Evolutionary conservation across 2,113 vertebrate genomes (phyloP).

Genomic region (Corythornis cristatus): DNA sequence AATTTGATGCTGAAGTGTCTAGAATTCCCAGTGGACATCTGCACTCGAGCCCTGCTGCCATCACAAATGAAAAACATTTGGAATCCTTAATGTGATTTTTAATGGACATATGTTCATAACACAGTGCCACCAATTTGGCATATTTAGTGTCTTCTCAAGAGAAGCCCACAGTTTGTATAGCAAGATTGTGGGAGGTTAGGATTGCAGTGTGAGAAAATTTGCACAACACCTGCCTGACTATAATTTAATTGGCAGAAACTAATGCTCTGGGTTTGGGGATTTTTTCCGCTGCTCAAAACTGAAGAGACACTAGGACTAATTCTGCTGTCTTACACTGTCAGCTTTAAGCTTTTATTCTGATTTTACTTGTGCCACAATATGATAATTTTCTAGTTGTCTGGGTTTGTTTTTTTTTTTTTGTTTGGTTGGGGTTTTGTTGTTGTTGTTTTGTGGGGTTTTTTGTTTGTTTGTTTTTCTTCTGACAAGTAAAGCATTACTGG

Average conservation of each 20-base stretch:
- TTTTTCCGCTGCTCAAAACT: not conserved
- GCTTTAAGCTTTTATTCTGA: not conserved
- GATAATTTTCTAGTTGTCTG: not conserved
- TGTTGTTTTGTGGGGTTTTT: too few species aligned
- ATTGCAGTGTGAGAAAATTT: conserved; percentile 67
- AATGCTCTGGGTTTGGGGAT: conserved; percentile 28
- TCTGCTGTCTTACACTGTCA: not conserved
- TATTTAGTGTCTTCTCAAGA: conserved; percentile 69
- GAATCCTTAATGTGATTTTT: conserved; percentile 67
- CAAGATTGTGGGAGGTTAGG: conserved; percentile 71
- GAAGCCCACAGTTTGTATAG: conserved; percentile 71
- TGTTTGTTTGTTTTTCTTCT: not conserved
- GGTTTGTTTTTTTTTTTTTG: too few species aligned
- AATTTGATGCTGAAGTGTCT: conserved; percentile 49
- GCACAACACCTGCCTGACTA: conserved; percentile 67
- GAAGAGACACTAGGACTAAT: not conserved
- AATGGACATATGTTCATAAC: conserved; percentile 69
- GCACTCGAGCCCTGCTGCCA: conserved; percentile 53
- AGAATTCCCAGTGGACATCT: conserved; percentile 61
- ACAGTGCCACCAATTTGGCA: conserved; percentile 64
- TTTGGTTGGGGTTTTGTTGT: too few species aligned
- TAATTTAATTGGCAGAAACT: conserved; percentile 66
- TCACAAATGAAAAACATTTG: conserved; percentile 69
- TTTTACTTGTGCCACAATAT: not conserved
- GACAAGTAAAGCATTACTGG: not conserved